Evolutionary conservation across 2,888 invertebrate species (phyloP).

Genomic region (Tribolium freemani): DNA sequence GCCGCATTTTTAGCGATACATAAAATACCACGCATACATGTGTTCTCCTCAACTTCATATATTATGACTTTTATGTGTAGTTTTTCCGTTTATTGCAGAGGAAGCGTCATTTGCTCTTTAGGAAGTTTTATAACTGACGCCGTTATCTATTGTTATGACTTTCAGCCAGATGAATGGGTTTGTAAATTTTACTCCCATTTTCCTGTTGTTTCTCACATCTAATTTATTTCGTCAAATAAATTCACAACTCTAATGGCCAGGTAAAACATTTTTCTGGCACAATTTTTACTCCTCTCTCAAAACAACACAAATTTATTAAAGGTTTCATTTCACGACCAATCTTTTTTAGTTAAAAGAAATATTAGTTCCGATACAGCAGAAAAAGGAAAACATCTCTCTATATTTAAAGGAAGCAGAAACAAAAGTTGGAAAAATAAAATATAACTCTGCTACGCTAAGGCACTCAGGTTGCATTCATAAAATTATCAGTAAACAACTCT

Average conservation of each 20-base stretch:
- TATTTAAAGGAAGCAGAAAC: background rate
- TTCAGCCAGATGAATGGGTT: conserved; percentile 6
- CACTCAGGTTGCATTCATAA: background rate
- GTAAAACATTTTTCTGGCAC: background rate
- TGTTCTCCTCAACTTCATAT: conserved; percentile 17
- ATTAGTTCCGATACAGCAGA: background rate
- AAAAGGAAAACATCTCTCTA: background rate
- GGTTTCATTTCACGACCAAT: background rate
- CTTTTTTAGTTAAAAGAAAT: background rate
- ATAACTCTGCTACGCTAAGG: background rate
- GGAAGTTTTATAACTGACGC: conserved; percentile 10
- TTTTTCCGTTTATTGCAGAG: conserved; percentile 28
- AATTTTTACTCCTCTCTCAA: background rate
- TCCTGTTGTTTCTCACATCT: background rate
- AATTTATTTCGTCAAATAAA: background rate
- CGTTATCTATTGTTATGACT: conserved; percentile 18
- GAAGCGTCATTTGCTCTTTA: conserved; percentile 31
- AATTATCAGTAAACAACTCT: background rate
- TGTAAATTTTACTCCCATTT: background rate
- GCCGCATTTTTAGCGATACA: conserved; percentile 18
- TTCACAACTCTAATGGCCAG: background rate
- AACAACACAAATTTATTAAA: too few species aligned
- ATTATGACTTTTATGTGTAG: conserved; percentile 35
- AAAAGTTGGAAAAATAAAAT: background rate
- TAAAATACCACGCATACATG: conserved; percentile 17